phyloP scores from a whole-genome alignment of 2,797 vertebrate genomes.

The Neosilurus mollespiculum region DNA sequence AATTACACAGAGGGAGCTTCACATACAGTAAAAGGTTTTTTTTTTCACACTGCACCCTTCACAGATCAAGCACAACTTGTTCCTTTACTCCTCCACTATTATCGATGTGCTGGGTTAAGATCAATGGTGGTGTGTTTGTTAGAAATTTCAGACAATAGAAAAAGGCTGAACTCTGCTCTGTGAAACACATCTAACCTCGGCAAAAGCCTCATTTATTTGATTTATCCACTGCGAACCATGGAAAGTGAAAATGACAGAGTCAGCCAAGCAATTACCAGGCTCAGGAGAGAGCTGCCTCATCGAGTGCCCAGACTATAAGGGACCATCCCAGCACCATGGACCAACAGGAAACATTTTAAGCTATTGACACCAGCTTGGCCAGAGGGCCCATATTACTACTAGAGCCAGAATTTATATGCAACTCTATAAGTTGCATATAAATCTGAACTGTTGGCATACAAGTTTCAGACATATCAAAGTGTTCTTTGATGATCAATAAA shows the following conservation, averaged over 20 bases:
- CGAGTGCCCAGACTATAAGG: conserved; percentile 10
- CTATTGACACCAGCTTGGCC: not conserved
- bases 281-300: conserved; percentile 34
- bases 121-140: conserved; percentile 59
- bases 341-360: conserved; percentile 20
- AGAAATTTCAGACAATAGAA: conserved; percentile 59
- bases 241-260: conserved; percentile 59
- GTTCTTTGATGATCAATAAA: not conserved
- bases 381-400: conserved; percentile 7
- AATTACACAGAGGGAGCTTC: conserved; percentile 4
- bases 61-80: conserved; percentile 48
- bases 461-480: conserved; percentile 17
- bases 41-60: conserved; percentile 6
- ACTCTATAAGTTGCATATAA: conserved; percentile 5
- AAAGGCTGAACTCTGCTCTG: conserved; percentile 55
- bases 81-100: conserved; percentile 45
- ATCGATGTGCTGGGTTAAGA: conserved; percentile 56
- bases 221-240: conserved; percentile 55
- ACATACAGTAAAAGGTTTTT: conserved; percentile 22
- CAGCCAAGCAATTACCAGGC: conserved; percentile 57
- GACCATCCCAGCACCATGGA: conserved; percentile 18
- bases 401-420: conserved; percentile 7
- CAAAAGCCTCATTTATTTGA: conserved; percentile 61
- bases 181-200: conserved; percentile 54
- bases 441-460: not conserved